Percentiles rank a stretch among this genome's conserved stretches.
Evolutionary conservation across 2,888 invertebrate species (phyloP).

Genomic region (Drosophila pegasa): DNA sequence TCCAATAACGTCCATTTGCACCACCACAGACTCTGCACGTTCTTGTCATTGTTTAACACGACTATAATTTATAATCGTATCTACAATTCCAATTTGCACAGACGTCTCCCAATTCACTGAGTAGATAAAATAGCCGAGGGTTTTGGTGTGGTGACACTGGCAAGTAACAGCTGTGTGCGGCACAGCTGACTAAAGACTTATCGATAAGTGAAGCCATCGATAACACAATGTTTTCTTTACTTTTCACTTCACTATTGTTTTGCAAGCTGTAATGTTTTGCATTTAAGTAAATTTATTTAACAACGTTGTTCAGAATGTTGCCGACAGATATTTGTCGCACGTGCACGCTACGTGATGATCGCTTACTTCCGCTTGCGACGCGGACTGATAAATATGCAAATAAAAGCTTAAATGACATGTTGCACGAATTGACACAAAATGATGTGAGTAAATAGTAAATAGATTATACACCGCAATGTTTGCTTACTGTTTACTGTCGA

Average conservation of each 20-base stretch:
- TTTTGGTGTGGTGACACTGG: conserved; percentile 30
- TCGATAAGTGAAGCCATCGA: conserved; percentile 13
- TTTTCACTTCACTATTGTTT: background rate
- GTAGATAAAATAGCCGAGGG: conserved; percentile 19
- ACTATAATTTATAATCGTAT: conserved; percentile 14
- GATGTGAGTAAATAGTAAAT: conserved; percentile 49
- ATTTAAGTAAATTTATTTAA: background rate
- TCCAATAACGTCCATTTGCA: conserved; percentile 59
- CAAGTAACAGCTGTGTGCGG: conserved; percentile 19
- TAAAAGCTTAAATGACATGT: conserved; percentile 56
- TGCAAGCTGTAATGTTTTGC: conserved; percentile 13
- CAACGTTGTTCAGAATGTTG: conserved; percentile 35
- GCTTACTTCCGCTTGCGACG: conserved; percentile 43
- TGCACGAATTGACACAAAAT: conserved; percentile 64
- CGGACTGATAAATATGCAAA: conserved; percentile 38
- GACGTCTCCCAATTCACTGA: conserved; percentile 15
- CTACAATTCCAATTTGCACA: conserved; percentile 4
- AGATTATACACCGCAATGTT: background rate
- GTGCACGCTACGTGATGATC: conserved; percentile 43
- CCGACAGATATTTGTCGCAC: conserved; percentile 61
- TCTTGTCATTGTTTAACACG: conserved; percentile 45
- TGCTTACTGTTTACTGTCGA: background rate
- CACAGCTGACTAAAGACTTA: conserved; percentile 19
- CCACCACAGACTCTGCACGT: conserved; percentile 59
- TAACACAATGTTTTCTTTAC: background rate